phyloP scores from a whole-genome alignment of 2,113 vertebrate genomes.

The Prietella phreatophila region DNA sequence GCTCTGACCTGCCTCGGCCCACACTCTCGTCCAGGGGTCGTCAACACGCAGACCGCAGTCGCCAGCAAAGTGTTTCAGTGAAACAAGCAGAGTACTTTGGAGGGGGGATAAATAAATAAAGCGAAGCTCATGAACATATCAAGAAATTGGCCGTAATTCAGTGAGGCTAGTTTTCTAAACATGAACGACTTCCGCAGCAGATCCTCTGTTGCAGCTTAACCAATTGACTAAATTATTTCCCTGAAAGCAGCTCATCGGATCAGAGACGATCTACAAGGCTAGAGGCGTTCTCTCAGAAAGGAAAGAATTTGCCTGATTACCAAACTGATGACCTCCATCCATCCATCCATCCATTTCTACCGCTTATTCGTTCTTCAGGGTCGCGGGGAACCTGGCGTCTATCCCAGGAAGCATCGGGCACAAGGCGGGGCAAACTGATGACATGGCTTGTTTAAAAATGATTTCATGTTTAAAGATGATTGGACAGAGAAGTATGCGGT shows the following conservation, averaged over 20 bases:
- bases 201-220: not conserved
- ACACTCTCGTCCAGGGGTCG: not conserved
- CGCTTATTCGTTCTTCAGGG: no score
- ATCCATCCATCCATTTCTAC: no score
- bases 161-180: not conserved
- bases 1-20: not conserved
- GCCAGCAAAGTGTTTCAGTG: not conserved
- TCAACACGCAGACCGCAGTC: not conserved
- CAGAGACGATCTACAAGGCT: not conserved
- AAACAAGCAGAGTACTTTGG: not conserved
- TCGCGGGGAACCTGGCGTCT: no score
- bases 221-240: not conserved
- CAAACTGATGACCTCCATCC: no score
- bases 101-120: no score
- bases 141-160: not conserved
- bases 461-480: not conserved
- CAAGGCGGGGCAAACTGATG: no score
- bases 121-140: not conserved
- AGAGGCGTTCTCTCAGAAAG: not conserved
- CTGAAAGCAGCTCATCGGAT: not conserved
- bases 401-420: no score
- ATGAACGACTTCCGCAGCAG: not conserved
- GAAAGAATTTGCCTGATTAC: no score
- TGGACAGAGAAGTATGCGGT: not conserved
- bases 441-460: constrained; percentile 2